Evolutionary conservation across 2,113 vertebrate species (phyloP).

Genomic region (Myotis yumanensis): DNA sequence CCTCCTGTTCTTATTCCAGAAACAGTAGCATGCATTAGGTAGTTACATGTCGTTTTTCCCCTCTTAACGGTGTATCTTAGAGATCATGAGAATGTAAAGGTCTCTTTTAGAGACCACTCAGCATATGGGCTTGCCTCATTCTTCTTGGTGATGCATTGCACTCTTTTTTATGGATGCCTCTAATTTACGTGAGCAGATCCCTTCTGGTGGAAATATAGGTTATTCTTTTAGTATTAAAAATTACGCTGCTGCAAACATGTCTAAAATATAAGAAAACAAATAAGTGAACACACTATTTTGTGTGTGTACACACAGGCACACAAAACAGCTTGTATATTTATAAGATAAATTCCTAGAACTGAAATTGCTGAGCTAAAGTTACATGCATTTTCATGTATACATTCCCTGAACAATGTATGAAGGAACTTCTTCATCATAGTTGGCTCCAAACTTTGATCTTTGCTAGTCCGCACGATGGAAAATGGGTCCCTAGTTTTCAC

Average conservation of each 20-base stretch:
- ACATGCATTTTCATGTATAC: background rate
- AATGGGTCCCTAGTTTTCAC: background rate
- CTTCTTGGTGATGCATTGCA: background rate
- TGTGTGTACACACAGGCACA: background rate
- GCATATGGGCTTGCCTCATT: background rate
- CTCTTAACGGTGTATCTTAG: background rate
- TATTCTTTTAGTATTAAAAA: background rate
- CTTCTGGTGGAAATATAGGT: background rate
- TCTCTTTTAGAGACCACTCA: background rate
- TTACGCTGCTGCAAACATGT: background rate
- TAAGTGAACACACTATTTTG: background rate
- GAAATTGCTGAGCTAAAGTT: background rate
- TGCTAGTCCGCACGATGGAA: conserved; percentile 15
- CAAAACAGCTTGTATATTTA: background rate
- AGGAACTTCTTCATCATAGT: background rate
- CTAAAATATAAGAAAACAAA: background rate
- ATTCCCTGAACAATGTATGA: background rate
- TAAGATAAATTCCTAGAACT: background rate
- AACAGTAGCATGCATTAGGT: background rate
- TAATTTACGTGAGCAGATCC: background rate
- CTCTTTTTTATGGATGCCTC: background rate
- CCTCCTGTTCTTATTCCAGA: background rate
- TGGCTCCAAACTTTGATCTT: background rate
- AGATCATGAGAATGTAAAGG: background rate
- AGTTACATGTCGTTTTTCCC: background rate